phyloP scores from a whole-genome alignment of 2,113 vertebrate genomes.

The Festucalex cinctus region DNA sequence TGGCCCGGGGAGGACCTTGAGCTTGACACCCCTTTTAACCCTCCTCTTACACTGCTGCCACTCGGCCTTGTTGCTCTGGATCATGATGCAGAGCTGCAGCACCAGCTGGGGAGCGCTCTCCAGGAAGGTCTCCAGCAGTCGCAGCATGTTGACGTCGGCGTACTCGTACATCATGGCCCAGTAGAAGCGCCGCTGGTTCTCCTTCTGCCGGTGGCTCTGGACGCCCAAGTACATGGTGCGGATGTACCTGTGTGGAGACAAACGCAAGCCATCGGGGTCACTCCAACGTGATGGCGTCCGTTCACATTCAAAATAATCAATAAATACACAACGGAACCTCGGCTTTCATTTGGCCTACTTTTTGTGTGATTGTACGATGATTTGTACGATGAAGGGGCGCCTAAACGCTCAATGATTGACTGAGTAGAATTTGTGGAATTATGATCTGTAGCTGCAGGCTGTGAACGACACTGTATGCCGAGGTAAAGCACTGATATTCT shows the following conservation, averaged over 20 bases:
- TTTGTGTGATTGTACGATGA: too few species aligned
- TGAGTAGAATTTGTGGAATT: constrained; percentile 25
- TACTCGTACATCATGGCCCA: constrained; percentile 99
- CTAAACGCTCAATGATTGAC: too few species aligned
- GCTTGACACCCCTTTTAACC: too few species aligned
- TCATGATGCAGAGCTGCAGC: constrained; percentile 99
- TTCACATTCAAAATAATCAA: too few species aligned
- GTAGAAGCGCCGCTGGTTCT: constrained; percentile 98
- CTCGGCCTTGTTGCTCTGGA: constrained; percentile 97
- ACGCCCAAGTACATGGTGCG: constrained; percentile 98
- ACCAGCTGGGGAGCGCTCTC: constrained; percentile 99
- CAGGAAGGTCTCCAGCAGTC: constrained; percentile 96
- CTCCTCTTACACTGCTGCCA: constrained; percentile 92
- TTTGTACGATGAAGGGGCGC: background rate
- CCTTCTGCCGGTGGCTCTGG: constrained; percentile 94
- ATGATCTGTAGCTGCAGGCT: constrained; percentile 56
- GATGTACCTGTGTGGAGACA: constrained; percentile 83
- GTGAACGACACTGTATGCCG: constrained; percentile 54
- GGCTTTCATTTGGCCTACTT: too few species aligned
- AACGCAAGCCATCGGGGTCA: background rate
- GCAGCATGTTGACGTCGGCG: constrained; percentile 98
- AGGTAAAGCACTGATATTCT: constrained; percentile 69
- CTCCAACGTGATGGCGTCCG: too few species aligned
- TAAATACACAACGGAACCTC: too few species aligned
- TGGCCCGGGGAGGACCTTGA: too few species aligned